Conservation (phyloP, 2,888 invertebrate species). For the Terebella lapidaria region DNA sequence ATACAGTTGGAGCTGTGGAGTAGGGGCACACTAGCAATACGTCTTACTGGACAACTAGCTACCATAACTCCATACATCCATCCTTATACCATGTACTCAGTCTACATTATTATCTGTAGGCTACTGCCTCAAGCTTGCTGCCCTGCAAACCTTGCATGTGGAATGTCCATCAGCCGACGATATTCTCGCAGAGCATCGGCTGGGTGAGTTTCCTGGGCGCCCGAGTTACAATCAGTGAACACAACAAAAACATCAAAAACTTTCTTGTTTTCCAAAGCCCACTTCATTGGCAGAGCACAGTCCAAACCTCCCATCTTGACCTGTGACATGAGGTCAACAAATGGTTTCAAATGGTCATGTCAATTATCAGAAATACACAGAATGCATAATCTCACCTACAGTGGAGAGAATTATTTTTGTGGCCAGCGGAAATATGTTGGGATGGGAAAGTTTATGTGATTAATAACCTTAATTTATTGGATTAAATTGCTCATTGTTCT, state of each 20-base stretch:
- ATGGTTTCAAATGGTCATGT: neutral
- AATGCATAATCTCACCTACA: no score
- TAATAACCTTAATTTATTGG: no score
- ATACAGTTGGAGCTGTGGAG: neutral
- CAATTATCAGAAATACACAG: no score
- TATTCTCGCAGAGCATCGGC: conserved; percentile 60
- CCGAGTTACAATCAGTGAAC: conserved; percentile 60
- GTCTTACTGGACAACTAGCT: neutral
- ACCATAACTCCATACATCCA: neutral
- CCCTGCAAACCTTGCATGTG: conserved; percentile 12
- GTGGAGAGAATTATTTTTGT: no score
- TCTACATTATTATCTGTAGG: neutral
- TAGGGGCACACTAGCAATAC: neutral
- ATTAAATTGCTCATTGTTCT: no score
- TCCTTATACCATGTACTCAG: neutral
- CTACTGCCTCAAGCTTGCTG: no score
- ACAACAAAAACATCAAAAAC: conserved; percentile 70
- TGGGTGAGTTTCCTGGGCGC: conserved; percentile 53
- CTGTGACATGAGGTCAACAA: no score
- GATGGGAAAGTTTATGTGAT: no score
- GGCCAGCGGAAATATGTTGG: no score
- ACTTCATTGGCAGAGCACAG: conserved; percentile 53
- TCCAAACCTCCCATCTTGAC: conserved; percentile 31
- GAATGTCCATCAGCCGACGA: conserved; percentile 54
- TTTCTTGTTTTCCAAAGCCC: conserved; percentile 63